Base-by-base conservation (phyloP, 2,888 invertebrate genomes). In the Fragum whitleyi region DNA sequence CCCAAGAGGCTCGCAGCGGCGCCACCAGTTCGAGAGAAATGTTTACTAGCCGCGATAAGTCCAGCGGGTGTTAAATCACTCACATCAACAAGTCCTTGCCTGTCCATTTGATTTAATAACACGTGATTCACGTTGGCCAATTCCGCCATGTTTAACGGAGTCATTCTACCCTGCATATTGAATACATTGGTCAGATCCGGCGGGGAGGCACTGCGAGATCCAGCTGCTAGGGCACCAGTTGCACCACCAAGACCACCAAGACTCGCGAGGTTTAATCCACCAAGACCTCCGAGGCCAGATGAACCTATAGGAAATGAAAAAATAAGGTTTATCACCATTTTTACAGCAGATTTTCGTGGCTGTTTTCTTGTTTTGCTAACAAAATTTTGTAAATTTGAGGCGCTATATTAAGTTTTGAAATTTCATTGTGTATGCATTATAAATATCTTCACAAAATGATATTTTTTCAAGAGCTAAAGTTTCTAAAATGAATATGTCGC, bases 121-220 rank as follows among this genome's bases (percentile, higher is more conserved):
- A 61, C 23, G 6, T 62, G 57, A 65, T 84, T 74, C 7, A 84
- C 19, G 47, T 73, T 76, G 14, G 51, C 28, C 0, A 76, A 16
- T 16, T 74, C 74, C 14, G 72, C 73, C 3, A 77, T 74, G 14
- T 62, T 67, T 6, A 68, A 51, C 14, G 39, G 28, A 5, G 39
- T 53, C 69, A 80, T 74, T 14, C 29, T 21, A 16, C 83, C 83
- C 26, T 80, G 83, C n/a, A 55, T 26, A 51, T 84, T 84, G 42
- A 84, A 78, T 16, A 76, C 47, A 26, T 77, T 70, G 2, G 83
- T 84, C 73, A 84, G 53, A 55, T 84, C 83, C 1, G 65, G 67
- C 32, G 57, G 42, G 2, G 57, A 26, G 28, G 23, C 23, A 14
- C 19, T 14, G 11, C 26, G 26, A 26, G 26, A 11, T 65, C 28